These are phyloP conservation scores for Cochlearius cochlearius DNA, from an alignment of 2,113 vertebrate species.

Conservation along the genomic window DNA sequence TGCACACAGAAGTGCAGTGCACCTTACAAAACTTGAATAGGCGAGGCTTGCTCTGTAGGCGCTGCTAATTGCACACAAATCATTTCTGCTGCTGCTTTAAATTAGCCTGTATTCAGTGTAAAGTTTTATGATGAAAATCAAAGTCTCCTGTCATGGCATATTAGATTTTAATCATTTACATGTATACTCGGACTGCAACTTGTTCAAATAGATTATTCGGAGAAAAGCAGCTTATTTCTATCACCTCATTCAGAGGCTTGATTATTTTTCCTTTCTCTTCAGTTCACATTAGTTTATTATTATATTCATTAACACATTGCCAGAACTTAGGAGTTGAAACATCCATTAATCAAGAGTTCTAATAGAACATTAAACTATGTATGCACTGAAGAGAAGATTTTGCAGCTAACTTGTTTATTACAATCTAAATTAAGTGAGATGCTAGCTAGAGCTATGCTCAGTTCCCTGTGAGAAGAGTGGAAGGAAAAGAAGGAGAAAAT, in stretches of 20 bases:
- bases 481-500: background rate
- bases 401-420: background rate
- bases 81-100: background rate
- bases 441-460: background rate
- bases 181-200: background rate
- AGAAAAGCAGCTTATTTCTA: background rate
- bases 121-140: slow-evolving; percentile 3
- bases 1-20: fast-evolving
- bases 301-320: background rate
- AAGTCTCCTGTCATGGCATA: background rate
- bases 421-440: background rate
- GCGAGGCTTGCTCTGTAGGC: background rate
- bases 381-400: background rate
- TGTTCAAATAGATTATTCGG: background rate
- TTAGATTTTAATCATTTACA: slow-evolving; percentile 36
- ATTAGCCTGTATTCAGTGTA: background rate
- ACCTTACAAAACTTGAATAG: background rate
- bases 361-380: background rate
- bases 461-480: background rate
- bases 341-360: background rate
- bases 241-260: background rate
- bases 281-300: background rate
- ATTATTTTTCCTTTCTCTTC: background rate
- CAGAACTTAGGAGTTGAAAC: background rate
- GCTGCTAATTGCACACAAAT: background rate